Evolutionary conservation across 2,888 invertebrate genomes (phyloP), one percentile per base, ranked within the genome.

Genomic region (Cataglyphis rosenhaueri): DNA sequence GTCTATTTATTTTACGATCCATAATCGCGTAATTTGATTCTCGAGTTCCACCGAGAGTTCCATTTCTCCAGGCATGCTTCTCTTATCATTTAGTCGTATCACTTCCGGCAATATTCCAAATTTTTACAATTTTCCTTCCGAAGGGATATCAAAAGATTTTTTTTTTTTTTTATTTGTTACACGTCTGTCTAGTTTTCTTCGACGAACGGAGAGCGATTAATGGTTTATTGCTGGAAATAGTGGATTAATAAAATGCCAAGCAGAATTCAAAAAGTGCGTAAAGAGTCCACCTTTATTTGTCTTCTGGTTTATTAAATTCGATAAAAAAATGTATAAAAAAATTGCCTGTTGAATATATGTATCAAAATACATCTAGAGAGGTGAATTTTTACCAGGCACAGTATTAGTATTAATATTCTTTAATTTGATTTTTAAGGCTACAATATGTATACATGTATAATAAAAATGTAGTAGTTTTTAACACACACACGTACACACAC

Each of bases 1-100:
- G 81, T 87, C 81, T 90, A 86, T 90, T 90, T 90, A 89, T 91
- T 89, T 87, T 91, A 88, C 74, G 85, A 79, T 84, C 85, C 87
- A 91, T 88, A 52, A 91, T 91, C 85, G 83, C 78, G 89, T 91
- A 91, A 90, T 91, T 90, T 85, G 88, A 89, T 90, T 88, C 86
- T 70, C 52, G 61, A 57, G n/a, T 68, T 59, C 48, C 78, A 32
- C 44, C 75, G 74, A 76, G 82, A 76, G 76, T 55, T 75, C 70
- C 78, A 29, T 81, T 83, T 65, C 71, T 71, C 52, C 73, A 70
- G 62, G 44, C 48, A 65, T 35, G 32, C 29, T 84, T 81, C 86
- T 79, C 87, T 75, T 73, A 78, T 57, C 62, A 35, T 75, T 70
- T 48, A 44, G 18, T 55, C 29, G 68, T 32, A 38, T 71, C 44